Evolutionary conservation across 2,888 invertebrate species (phyloP), one percentile per base, ranked within the genome.

Genomic region (Ophion costatus): DNA sequence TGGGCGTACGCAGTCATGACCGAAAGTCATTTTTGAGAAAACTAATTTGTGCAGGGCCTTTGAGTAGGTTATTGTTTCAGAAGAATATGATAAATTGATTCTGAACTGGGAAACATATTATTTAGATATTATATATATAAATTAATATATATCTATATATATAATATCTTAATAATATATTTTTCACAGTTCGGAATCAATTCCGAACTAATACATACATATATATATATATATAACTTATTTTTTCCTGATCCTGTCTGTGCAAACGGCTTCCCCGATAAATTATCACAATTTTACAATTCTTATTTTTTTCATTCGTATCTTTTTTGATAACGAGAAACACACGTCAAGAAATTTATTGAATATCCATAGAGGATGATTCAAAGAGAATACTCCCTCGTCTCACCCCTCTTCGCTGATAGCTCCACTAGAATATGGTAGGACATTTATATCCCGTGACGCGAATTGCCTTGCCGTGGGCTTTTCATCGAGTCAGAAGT

Each of bases 401-500:
- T 3, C 17, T 14, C 51, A 3, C 29, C 51, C 69, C 51, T 24
- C 69, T 20, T 24, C 7, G 45, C 14, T 45, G 14, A 3, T 17
- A 51, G 69, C 51, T 69, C 38, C 29, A 74, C 56, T 56, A 64
- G 57, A 76, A 29, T 45, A 57, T 75, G 33, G 45, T 69, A 45
- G 77, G 78, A 73, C 42, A 29, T 74, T 82, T 78, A 69, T 82
- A 57, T 61, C 69, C 63, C 24, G 56, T 57, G 56, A 63, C 56
- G 64, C 38, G 56, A 56, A 57, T 45, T 71, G 24, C 29, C 70
- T 22, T 66, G 10, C 33, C 56, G 20, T 57, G 66, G 59, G 59
- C 42, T 67, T 77, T 73, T 73, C 45, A 75, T 63, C 80, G 71
- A 67, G 83, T 73, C 76, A 51, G 42, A 73, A 70, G 57, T 69